Conservation (phyloP, 1,140 invertebrate genomes). For the Mamestra configurata region DNA sequence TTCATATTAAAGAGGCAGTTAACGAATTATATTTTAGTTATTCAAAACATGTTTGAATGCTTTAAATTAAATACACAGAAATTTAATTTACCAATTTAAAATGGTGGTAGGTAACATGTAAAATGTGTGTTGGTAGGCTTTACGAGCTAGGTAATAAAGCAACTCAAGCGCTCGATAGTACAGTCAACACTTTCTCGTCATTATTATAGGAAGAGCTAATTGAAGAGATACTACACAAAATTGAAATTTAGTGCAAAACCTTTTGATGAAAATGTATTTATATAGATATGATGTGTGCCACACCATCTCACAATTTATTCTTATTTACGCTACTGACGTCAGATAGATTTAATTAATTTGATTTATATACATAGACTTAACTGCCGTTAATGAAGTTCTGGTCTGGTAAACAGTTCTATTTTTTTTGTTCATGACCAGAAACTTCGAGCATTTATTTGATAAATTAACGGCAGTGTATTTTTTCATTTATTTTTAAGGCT, state of each 20-base stretch:
- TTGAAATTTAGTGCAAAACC: too few relatives aligned
- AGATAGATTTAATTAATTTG: background rate
- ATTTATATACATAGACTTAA: background rate
- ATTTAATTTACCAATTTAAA: too few relatives aligned
- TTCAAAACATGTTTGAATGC: too few relatives aligned
- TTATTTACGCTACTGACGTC: background rate
- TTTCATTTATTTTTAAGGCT: background rate
- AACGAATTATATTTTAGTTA: too few relatives aligned
- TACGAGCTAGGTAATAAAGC: background rate
- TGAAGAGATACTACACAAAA: too few relatives aligned
- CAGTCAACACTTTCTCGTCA: slow-evolving; percentile 7
- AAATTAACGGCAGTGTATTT: background rate
- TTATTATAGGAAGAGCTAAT: too few relatives aligned
- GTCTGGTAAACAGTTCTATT: slow-evolving; percentile 35
- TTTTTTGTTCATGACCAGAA: background rate
- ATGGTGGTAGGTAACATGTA: too few relatives aligned
- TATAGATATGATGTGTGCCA: too few relatives aligned
- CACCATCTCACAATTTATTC: background rate
- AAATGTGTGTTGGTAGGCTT: background rate
- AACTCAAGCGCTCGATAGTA: background rate
- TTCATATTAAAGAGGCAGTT: too few relatives aligned
- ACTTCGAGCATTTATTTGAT: background rate
- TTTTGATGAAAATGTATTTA: too few relatives aligned
- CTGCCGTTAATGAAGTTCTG: slow-evolving; percentile 22
- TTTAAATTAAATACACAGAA: too few relatives aligned